phyloP scores from a whole-genome alignment of 2,888 invertebrate genomes.

The Hydrotaea cyrtoneurina region DNA sequence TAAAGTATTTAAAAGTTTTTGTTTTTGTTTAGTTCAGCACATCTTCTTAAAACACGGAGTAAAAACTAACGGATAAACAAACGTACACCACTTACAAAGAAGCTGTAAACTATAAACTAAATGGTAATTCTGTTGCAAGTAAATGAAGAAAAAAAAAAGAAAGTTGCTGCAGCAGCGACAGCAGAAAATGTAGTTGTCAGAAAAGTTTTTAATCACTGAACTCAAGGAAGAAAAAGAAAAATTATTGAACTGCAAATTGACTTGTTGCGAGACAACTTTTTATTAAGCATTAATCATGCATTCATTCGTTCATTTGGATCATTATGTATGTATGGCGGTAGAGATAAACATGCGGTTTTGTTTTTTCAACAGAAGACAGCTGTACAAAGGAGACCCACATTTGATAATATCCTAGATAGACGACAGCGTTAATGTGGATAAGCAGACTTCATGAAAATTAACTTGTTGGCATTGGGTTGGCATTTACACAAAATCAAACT shows the following conservation, averaged over 20 bases:
- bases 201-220: conserved; percentile 51
- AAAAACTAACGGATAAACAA: conserved; percentile 52
- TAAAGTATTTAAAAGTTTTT: conserved; percentile 29
- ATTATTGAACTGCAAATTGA: conserved; percentile 46
- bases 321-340: too few species aligned
- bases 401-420: too few species aligned
- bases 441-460: too few species aligned
- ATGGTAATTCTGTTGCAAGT: conserved; percentile 50
- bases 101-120: conserved; percentile 34
- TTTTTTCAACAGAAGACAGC: too few species aligned
- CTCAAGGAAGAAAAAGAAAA: not conserved
- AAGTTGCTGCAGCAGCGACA: conserved; percentile 31
- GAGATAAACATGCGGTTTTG: too few species aligned
- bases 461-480: too few species aligned
- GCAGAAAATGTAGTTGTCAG: not conserved
- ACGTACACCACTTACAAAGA: conserved; percentile 41
- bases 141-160: too few species aligned
- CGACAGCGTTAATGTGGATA: too few species aligned
- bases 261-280: conserved; percentile 44
- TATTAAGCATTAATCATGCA: not conserved
- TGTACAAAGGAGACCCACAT: too few species aligned
- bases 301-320: too few species aligned
- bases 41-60: not conserved
- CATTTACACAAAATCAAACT: too few species aligned
- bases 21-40: not conserved